Conservation (phyloP, 2,797 vertebrate genomes). For the Rallus crepitans region DNA sequence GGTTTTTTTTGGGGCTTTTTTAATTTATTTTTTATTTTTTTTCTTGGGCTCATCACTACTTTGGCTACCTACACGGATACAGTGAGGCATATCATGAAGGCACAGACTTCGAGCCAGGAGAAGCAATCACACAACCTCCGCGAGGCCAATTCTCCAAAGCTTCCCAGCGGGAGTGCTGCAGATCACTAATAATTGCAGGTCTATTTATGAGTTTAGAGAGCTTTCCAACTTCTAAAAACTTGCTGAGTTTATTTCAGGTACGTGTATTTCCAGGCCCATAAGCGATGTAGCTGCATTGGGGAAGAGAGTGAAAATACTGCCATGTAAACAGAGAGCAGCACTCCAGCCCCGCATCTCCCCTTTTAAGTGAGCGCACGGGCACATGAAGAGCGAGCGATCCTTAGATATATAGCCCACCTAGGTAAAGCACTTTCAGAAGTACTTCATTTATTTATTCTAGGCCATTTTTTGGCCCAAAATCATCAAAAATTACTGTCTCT, state of each 20-base stretch:
- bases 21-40: not conserved
- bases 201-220: constrained; percentile 70
- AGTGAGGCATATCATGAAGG: constrained; percentile 18
- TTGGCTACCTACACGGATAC: constrained; percentile 50
- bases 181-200: constrained; percentile 64
- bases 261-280: constrained; percentile 64
- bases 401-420: constrained; percentile 90
- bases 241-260: constrained; percentile 77
- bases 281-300: constrained; percentile 59
- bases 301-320: constrained; percentile 73
- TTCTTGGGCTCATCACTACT: not conserved
- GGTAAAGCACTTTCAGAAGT: constrained; percentile 84
- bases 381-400: constrained; percentile 61
- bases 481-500: constrained; percentile 86
- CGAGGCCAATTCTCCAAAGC: constrained; percentile 58
- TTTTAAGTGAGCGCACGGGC: constrained; percentile 58
- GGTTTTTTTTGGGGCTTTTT: not conserved
- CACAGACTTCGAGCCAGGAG: constrained; percentile 45
- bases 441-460: constrained; percentile 89
- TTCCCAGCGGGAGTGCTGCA: constrained; percentile 11
- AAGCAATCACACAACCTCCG: constrained; percentile 63
- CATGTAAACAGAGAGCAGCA: constrained; percentile 64
- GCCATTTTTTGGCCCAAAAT: constrained; percentile 85
- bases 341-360: constrained; percentile 57
- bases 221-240: constrained; percentile 62